Percentiles rank a stretch among this genome's conserved stretches.
Evolutionary conservation across 2,797 vertebrate genomes (phyloP).

Genomic region (Phoebastria nigripes): DNA sequence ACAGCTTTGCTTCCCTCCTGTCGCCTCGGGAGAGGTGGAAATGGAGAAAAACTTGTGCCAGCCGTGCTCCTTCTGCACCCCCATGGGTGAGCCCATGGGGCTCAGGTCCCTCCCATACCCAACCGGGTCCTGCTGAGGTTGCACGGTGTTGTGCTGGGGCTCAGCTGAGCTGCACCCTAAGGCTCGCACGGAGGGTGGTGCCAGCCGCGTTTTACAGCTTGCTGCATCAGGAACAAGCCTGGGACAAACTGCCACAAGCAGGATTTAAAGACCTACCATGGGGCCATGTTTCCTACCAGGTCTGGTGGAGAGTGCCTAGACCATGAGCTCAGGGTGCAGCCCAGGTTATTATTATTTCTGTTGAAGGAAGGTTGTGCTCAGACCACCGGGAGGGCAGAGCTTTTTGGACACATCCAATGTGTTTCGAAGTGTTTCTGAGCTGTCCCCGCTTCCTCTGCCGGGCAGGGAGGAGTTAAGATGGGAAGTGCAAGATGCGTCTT

Average conservation of each 20-base stretch:
- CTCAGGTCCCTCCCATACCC: not conserved
- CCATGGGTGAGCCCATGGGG: fast-evolving
- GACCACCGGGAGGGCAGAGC: not conserved
- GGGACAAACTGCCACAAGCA: not conserved
- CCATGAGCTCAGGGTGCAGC: fast-evolving
- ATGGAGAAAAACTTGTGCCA: not conserved
- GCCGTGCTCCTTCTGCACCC: not conserved
- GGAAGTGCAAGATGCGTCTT: not conserved
- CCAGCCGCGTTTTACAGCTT: not conserved
- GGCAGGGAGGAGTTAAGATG: slow-evolving; percentile 39
- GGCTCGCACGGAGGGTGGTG: not conserved
- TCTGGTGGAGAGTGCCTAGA: not conserved
- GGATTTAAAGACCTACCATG: not conserved
- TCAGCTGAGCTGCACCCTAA: not conserved
- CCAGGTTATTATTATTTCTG: not conserved
- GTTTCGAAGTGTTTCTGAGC: not conserved
- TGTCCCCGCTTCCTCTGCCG: not conserved
- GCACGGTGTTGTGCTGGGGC: fast-evolving
- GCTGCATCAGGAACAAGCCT: not conserved
- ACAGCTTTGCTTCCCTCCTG: not conserved
- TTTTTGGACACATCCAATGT: fast-evolving
- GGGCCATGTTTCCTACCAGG: not conserved
- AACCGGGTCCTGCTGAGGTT: not conserved
- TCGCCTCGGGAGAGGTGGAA: not conserved
- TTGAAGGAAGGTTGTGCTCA: not conserved